Evolutionary conservation across 2,113 vertebrate species (phyloP).

Genomic region (Marmota flaviventris): DNA sequence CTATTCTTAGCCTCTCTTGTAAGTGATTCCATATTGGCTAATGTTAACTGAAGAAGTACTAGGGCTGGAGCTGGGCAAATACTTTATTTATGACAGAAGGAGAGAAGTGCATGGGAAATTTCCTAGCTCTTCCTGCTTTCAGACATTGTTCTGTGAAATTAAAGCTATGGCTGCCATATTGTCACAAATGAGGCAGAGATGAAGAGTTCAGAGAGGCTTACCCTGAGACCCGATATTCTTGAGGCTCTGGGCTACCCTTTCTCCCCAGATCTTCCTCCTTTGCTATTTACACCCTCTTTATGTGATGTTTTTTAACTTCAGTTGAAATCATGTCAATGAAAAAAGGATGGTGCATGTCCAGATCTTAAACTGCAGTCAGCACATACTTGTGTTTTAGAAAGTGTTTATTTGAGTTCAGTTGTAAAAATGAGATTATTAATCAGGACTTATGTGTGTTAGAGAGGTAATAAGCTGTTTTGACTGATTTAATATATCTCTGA

Average conservation of each 20-base stretch:
- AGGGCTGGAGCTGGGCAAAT: not conserved
- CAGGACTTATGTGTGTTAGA: not conserved
- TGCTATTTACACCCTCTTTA: not conserved
- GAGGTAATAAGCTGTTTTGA: not conserved
- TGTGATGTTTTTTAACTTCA: not conserved
- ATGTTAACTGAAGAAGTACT: not conserved
- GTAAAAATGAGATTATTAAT: not conserved
- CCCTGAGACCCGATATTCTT: not conserved
- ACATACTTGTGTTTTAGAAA: not conserved
- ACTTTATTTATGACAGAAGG: conserved; percentile 6
- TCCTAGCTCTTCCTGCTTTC: not conserved
- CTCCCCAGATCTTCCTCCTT: not conserved
- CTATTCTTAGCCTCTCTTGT: not conserved
- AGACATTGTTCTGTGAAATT: not conserved
- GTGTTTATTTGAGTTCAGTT: not conserved
- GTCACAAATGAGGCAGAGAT: not conserved
- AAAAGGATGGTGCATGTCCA: not conserved
- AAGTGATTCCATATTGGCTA: not conserved
- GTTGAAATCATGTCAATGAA: not conserved
- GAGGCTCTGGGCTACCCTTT: not conserved
- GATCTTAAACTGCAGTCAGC: not conserved
- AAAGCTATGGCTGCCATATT: not conserved
- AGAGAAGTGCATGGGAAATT: not conserved
- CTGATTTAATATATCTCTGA: not conserved
- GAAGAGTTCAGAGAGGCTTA: not conserved